These are phyloP conservation scores for Platysteira castanea DNA, from an alignment of 2,113 vertebrate species.

Conservation along the genomic window DNA sequence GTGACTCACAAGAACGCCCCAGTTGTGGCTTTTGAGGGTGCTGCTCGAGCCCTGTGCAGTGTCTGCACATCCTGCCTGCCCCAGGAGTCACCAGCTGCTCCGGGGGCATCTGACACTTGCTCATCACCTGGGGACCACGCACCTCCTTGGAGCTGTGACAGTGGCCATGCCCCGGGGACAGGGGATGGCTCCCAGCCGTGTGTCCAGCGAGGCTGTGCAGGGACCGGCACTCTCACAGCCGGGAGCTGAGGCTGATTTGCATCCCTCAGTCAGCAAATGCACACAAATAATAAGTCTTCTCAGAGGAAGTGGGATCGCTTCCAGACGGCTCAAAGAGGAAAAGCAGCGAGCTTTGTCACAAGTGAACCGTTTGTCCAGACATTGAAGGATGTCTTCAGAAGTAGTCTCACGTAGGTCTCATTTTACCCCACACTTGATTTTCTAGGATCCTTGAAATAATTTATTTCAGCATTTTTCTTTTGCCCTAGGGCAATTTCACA, in stretches of 20 bases:
- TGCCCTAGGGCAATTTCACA: not conserved
- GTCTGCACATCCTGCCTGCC: not conserved
- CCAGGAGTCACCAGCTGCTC: not conserved
- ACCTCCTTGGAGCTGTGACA: not conserved
- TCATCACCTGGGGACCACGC: not conserved
- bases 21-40: not conserved
- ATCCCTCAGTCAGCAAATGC: not conserved
- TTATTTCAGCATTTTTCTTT: not conserved
- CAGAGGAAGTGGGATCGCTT: not conserved
- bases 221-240: not conserved
- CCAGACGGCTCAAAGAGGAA: not conserved
- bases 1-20: not conserved
- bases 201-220: not conserved
- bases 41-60: not conserved
- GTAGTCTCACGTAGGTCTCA: not conserved
- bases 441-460: not conserved
- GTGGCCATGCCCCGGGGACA: accelerated
- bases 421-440: not conserved
- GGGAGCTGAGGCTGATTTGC: not conserved
- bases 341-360: not conserved
- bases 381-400: not conserved
- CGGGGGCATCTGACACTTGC: not conserved
- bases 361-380: not conserved
- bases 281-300: constrained; percentile 41
- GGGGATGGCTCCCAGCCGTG: accelerated